A percentile compares a stretch with the other conserved stretches of the same genome.
phyloP scores from a whole-genome alignment of 2,797 vertebrate genomes.

The Discoglossus pictus region DNA sequence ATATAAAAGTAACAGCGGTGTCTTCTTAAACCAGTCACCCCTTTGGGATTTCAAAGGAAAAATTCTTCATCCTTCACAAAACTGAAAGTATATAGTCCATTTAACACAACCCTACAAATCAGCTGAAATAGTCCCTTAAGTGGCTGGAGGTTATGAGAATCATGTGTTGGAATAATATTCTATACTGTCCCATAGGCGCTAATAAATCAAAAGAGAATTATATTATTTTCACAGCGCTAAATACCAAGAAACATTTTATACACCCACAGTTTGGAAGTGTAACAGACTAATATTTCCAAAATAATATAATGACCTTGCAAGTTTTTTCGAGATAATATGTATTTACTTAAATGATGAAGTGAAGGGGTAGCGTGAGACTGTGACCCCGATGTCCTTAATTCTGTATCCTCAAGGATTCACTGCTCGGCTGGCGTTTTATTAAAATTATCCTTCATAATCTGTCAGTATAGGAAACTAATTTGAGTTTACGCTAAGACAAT shows the following conservation, averaged over 20 bases:
- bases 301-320: conserved; percentile 52
- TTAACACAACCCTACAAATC: conserved; percentile 66
- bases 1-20: too few species aligned
- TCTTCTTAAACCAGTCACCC: conserved; percentile 8
- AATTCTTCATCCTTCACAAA: conserved; percentile 40
- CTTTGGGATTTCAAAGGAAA: conserved; percentile 11
- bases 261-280: conserved; percentile 61
- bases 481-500: conserved; percentile 41
- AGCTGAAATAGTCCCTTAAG: conserved; percentile 63
- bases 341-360: conserved; percentile 70
- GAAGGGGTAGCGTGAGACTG: conserved; percentile 69
- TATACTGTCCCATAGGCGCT: conserved; percentile 65
- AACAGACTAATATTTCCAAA: conserved; percentile 66
- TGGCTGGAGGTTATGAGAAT: conserved; percentile 69
- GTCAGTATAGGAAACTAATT: conserved; percentile 48
- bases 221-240: conserved; percentile 66
- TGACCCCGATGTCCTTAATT: conserved; percentile 63
- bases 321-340: conserved; percentile 60
- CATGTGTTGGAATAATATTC: conserved; percentile 69
- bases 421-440: conserved; percentile 52
- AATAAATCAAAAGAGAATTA: conserved; percentile 68
- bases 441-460: conserved; percentile 45
- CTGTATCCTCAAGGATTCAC: conserved; percentile 56
- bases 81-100: conserved; percentile 65
- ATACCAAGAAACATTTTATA: conserved; percentile 57